Percentiles rank a stretch among this genome's conserved stretches.
These are phyloP conservation scores for Liparis tanakae DNA, from an alignment of 2,797 vertebrate species.

Conservation along the genomic window DNA sequence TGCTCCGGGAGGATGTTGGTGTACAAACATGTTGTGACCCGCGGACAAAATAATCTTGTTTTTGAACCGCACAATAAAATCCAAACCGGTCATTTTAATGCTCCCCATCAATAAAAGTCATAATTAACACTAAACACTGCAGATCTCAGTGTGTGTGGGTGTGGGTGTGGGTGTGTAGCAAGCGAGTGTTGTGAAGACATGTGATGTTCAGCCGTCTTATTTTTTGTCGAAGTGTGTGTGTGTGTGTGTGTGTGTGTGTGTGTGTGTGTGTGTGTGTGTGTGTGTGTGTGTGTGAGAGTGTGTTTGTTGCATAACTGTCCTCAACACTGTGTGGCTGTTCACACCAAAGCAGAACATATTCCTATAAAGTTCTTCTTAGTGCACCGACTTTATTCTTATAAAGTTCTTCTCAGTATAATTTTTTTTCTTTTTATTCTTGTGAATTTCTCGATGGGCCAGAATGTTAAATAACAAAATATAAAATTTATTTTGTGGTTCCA, in stretches of 20 bases:
- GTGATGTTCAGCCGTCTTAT: conserved; percentile 46
- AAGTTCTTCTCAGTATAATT: background rate
- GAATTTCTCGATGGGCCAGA: background rate
- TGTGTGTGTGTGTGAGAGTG: conserved; percentile 17
- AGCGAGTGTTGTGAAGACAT: conserved; percentile 16
- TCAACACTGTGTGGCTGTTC: conserved; percentile 23
- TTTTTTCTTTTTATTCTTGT: background rate
- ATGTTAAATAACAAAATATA: background rate
- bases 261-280: too few species aligned
- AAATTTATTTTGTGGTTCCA: background rate
- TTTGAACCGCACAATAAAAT: background rate
- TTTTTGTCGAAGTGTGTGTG: conserved; percentile 36
- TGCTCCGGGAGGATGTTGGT: conserved; percentile 24
- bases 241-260: too few species aligned
- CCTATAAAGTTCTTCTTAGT: accelerated
- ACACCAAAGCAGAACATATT: background rate
- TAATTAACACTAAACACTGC: background rate
- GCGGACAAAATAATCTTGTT: conserved; percentile 8
- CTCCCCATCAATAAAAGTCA: conserved; percentile 3
- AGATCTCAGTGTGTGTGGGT: too few species aligned
- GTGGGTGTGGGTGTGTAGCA: too few species aligned
- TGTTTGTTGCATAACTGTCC: conserved; percentile 22
- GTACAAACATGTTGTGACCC: conserved; percentile 37
- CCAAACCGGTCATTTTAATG: background rate
- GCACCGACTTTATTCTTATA: background rate